Percentiles rank a stretch among this genome's conserved stretches.
Evolutionary conservation across 1,140 invertebrate genomes (phyloP).

Genomic region (Thaumatotibia leucotreta): DNA sequence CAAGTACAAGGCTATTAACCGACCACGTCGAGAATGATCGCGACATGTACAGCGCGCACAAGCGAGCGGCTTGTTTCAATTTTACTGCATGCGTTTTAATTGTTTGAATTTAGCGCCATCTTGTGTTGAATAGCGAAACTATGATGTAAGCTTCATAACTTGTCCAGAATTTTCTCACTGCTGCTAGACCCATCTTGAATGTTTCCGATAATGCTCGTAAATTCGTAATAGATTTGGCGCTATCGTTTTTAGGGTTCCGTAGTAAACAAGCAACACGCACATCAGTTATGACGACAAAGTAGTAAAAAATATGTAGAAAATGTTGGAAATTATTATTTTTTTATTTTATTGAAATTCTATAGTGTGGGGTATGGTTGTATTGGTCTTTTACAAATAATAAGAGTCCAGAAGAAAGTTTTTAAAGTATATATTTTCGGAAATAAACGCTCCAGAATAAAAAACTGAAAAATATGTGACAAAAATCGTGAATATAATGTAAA

Average conservation of each 20-base stretch:
- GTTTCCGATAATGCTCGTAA: not conserved
- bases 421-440: too few species aligned
- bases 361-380: too few species aligned
- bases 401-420: too few species aligned
- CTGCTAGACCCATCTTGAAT: not conserved
- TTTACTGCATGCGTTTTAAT: slow-evolving; percentile 5
- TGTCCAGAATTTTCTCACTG: not conserved
- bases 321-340: too few species aligned
- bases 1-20: not conserved
- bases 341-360: too few species aligned
- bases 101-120: slow-evolving; percentile 31
- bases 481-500: too few species aligned
- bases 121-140: slow-evolving; percentile 32
- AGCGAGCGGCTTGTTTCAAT: slow-evolving; percentile 27
- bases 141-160: not conserved
- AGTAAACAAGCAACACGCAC: too few species aligned
- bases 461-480: too few species aligned
- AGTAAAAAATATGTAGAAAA: too few species aligned
- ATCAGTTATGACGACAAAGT: too few species aligned
- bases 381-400: too few species aligned
- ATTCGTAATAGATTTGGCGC: not conserved
- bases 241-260: not conserved
- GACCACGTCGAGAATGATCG: slow-evolving; percentile 28
- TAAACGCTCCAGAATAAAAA: too few species aligned
- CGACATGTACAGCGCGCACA: slow-evolving; percentile 20